A percentile compares a stretch with the other conserved stretches of the same genome.
Conservation (phyloP, 2,113 vertebrate genomes). For the Catharus fuscescens region DNA sequence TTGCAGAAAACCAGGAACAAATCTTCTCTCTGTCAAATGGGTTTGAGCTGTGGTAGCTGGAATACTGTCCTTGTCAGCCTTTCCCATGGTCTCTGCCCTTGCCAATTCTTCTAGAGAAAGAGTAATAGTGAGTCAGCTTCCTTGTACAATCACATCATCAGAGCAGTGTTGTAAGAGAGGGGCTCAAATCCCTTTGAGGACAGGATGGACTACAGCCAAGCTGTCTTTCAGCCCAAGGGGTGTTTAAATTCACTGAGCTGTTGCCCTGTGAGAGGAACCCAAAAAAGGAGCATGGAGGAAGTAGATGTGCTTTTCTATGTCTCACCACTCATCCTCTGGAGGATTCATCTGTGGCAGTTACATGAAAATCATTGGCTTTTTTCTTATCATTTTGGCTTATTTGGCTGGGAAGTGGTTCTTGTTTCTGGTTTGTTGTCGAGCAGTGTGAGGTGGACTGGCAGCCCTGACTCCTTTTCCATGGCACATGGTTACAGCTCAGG, state of each 20-base stretch:
- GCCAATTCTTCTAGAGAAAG: neutral
- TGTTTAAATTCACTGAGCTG: neutral
- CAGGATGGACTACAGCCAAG: neutral
- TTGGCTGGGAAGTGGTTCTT: neutral
- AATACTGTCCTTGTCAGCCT: neutral
- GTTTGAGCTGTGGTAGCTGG: neutral
- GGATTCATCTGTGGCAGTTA: neutral
- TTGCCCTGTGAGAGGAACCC: neutral
- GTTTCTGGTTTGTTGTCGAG: neutral
- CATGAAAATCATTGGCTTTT: neutral
- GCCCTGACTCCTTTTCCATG: neutral
- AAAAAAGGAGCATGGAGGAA: neutral
- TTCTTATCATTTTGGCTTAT: neutral
- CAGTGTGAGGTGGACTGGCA: neutral
- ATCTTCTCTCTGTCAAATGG: neutral
- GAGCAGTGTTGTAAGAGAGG: neutral
- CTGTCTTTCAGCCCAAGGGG: neutral
- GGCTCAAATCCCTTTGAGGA: neutral
- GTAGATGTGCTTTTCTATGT: neutral
- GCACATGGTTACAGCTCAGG: neutral
- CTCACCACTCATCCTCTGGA: neutral
- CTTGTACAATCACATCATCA: neutral
- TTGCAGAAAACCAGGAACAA: neutral
- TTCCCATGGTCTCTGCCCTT: neutral
- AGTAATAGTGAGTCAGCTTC: fast-evolving